Conservation (phyloP, 2,888 invertebrate species). For the Chaetogeoica ovagalla region DNA sequence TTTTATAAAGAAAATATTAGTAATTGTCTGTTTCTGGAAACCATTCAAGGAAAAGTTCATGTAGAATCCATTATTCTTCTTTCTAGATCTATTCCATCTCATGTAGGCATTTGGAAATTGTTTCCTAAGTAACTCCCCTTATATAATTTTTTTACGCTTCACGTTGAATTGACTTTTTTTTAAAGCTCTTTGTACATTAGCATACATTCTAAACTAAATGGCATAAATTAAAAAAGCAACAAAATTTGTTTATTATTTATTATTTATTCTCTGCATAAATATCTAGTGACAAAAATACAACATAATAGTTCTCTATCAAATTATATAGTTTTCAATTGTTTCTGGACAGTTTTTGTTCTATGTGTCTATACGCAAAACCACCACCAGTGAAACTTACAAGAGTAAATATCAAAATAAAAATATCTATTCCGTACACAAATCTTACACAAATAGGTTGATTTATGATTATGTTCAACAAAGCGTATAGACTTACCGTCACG, state of each 20-base stretch:
- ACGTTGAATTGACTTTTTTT: no score
- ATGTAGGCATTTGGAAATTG: neutral
- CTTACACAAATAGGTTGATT: neutral
- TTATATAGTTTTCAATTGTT: no score
- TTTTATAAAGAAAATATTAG: no score
- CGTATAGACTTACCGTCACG: constrained; percentile 7
- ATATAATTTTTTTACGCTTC: no score
- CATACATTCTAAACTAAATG: constrained; percentile 18
- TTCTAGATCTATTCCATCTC: neutral
- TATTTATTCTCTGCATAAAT: neutral
- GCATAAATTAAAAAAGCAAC: neutral
- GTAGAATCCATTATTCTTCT: no score
- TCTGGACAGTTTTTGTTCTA: neutral
- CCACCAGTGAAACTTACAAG: neutral
- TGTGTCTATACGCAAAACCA: neutral
- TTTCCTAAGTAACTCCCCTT: no score
- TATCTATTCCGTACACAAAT: neutral
- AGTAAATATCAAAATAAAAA: neutral
- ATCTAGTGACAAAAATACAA: constrained; percentile 5
- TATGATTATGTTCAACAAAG: constrained; percentile 12
- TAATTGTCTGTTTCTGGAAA: no score
- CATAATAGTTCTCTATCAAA: no score
- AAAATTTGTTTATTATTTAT: constrained; percentile 9
- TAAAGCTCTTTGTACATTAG: no score
- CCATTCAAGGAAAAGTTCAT: no score